These are phyloP conservation scores for Centropus bengalensis DNA, from an alignment of 2,113 vertebrate species.

Conservation along the genomic window DNA sequence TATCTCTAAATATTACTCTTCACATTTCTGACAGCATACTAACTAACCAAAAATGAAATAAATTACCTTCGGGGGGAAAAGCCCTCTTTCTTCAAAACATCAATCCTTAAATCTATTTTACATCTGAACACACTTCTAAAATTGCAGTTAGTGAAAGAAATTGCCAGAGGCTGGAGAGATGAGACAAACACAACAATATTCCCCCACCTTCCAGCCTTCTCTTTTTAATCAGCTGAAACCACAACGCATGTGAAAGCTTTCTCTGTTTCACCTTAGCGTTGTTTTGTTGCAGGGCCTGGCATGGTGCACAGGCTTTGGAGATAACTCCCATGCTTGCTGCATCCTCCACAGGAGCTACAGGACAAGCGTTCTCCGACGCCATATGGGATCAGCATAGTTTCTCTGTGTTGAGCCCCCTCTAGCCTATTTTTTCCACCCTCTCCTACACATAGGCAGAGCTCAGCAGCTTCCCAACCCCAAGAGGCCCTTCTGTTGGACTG, in stretches of 20 bases:
- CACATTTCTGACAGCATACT: background rate
- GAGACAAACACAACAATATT: slow-evolving; percentile 21
- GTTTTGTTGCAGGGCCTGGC: background rate
- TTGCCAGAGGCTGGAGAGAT: slow-evolving; percentile 31
- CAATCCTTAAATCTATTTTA: slow-evolving; percentile 42
- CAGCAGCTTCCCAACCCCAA: background rate
- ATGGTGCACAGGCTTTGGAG: rapidly evolving
- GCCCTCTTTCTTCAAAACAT: background rate
- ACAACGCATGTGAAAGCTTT: background rate
- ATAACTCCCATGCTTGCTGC: background rate
- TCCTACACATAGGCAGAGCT: background rate
- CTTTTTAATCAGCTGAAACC: slow-evolving; percentile 7
- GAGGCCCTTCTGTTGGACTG: background rate
- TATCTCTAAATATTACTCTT: background rate
- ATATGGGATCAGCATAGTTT: rapidly evolving
- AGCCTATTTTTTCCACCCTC: background rate
- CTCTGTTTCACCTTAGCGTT: background rate
- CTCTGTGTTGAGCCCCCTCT: background rate
- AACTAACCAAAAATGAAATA: background rate
- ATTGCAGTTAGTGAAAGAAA: slow-evolving; percentile 8
- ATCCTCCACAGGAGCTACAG: rapidly evolving
- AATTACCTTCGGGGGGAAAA: background rate
- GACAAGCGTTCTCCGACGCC: rapidly evolving
- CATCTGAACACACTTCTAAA: background rate
- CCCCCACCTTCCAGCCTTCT: background rate